Evolutionary conservation across 37 sponge, comb jelly and placozoan species (phyloP).

Genomic region (Theonella swinhoei): DNA sequence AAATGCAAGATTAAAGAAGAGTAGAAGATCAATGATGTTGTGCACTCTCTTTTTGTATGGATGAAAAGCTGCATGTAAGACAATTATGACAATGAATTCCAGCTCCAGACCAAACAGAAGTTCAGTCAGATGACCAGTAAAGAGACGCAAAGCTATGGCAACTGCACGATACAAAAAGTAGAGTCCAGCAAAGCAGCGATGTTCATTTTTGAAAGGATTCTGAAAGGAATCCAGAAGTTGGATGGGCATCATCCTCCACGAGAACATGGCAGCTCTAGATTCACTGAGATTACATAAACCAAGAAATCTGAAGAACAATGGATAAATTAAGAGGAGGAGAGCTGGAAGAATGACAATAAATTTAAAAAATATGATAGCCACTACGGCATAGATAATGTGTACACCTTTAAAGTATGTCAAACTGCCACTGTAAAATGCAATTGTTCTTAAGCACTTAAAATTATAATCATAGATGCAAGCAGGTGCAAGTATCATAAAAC

Average conservation of each 20-base stretch:
- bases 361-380: background rate
- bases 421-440: background rate
- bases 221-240: background rate
- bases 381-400: background rate
- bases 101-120: background rate
- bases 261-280: background rate
- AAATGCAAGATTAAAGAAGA: background rate
- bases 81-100: background rate
- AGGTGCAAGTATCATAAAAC: background rate
- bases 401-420: background rate
- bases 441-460: background rate
- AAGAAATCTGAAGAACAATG: background rate
- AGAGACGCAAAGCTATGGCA: background rate
- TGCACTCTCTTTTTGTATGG: background rate
- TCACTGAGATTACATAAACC: background rate
- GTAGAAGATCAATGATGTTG: background rate
- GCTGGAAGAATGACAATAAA: background rate
- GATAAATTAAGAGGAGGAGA: background rate
- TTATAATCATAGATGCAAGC: background rate
- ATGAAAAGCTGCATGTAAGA: background rate
- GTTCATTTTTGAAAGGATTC: background rate
- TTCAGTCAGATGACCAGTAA: background rate
- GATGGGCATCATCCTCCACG: background rate
- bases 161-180: background rate
- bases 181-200: background rate